Base-by-base conservation (phyloP, 2,888 invertebrate species). In the Caenorhabditis sp. region DNA sequence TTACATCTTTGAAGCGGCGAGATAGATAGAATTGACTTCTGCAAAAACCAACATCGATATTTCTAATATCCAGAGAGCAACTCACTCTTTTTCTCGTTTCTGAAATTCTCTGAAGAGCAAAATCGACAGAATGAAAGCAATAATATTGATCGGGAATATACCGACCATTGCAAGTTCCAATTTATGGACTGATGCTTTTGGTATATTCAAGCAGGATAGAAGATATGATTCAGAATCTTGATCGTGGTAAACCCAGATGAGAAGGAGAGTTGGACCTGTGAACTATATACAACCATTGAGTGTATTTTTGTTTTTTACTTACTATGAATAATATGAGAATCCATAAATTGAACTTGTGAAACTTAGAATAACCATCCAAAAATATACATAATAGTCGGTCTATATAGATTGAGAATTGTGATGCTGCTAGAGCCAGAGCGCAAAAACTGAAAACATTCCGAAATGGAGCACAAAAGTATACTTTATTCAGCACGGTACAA, bases 51-150 rank as follows among this genome's bases (percentile, higher is more conserved):
- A n/a, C n/a, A n/a, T n/a, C n/a, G n/a, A n/a, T n/a, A n/a, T n/a
- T n/a, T n/a, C n/a, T n/a, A n/a, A n/a, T n/a, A n/a, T n/a, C n/a
- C n/a, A n/a, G n/a, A n/a, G n/a, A n/a, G n/a, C n/a, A n/a, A n/a
- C n/a, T n/a, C n/a, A n/a, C n/a, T n/a, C n/a, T n/a, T n/a, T n/a
- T 61, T 72, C 8, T 67, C 75, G 58, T 38, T 54, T 64, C 43
- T 64, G 60, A 31, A 70, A 75, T 20, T 49, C 54, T n/a, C 64
- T 31, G 23, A 75, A 75, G 21, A 75, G 25, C 5, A 53, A 25
- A 38, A 75, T 62, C 2, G 75, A 75, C 27, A 70, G 26, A 25
- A 75, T 53, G 38, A 75, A 70, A 38, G 70, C 70, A 14, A 75
- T 17, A 21, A 70, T 54, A 38, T 75, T 75, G 43, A 75, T 59